phyloP scores from a whole-genome alignment of 2,797 vertebrate species.

The Aselliscus stoliczkanus region DNA sequence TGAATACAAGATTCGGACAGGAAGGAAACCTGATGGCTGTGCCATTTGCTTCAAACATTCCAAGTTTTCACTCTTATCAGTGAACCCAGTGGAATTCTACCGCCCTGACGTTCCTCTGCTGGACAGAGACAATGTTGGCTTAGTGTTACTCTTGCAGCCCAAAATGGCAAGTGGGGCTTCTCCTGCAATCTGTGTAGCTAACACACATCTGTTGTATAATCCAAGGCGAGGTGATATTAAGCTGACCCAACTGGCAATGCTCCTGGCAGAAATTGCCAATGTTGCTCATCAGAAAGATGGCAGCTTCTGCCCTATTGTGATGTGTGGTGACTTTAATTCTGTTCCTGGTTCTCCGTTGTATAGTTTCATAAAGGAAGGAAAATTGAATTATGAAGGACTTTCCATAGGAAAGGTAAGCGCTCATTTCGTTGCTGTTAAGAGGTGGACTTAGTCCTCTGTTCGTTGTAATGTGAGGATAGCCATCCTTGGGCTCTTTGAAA shows the following conservation, averaged over 20 bases:
- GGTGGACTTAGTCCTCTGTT: not conserved
- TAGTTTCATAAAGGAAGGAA: slow-evolving; percentile 90
- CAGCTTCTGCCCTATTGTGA: slow-evolving; percentile 86
- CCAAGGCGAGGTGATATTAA: slow-evolving; percentile 96
- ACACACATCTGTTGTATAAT: slow-evolving; percentile 96
- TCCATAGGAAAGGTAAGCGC: slow-evolving; percentile 88
- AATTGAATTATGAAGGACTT: slow-evolving; percentile 89
- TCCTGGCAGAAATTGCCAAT: slow-evolving; percentile 91
- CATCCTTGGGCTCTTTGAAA: not conserved
- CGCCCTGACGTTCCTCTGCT: slow-evolving; percentile 88
- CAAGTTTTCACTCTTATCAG: slow-evolving; percentile 89
- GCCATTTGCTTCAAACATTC: slow-evolving; percentile 91
- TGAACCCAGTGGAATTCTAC: slow-evolving; percentile 91
- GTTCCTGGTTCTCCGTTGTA: slow-evolving; percentile 93
- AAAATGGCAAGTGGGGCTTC: slow-evolving; percentile 57
- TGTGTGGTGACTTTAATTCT: slow-evolving; percentile 98
- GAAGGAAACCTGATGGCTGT: slow-evolving; percentile 93
- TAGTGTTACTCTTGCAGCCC: slow-evolving; percentile 91
- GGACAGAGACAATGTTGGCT: slow-evolving; percentile 94
- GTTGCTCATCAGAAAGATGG: slow-evolving; percentile 85
- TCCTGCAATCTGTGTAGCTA: slow-evolving; percentile 88
- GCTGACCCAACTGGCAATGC: slow-evolving; percentile 93
- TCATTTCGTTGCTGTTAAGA: not conserved
- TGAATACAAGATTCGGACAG: slow-evolving; percentile 95
- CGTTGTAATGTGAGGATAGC: not conserved